Evolutionary conservation across 2,888 invertebrate species (phyloP).

Genomic region (Isoperla grammatica): DNA sequence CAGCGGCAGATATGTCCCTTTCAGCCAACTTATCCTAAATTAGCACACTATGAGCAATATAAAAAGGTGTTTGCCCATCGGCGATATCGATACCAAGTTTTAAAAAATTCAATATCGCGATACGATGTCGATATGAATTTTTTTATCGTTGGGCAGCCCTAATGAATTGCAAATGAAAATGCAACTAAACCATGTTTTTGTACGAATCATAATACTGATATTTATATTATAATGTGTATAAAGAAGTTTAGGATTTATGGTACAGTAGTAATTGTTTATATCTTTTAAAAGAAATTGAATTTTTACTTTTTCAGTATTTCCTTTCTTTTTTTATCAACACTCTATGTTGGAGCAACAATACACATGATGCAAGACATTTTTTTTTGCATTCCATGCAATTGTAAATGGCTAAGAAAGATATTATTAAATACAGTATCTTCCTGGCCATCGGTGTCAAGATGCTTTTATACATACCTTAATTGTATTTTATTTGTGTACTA

Average conservation of each 20-base stretch:
- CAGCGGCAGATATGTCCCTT: too few species aligned
- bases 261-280: background rate
- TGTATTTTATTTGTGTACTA: too few species aligned
- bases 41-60: too few species aligned
- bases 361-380: background rate
- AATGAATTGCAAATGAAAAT: conserved; percentile 10
- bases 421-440: too few species aligned
- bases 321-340: background rate
- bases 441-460: too few species aligned
- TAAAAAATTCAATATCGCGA: too few species aligned
- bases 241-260: background rate
- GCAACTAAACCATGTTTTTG: conserved; percentile 6
- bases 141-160: too few species aligned
- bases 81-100: too few species aligned
- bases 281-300: background rate
- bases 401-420: background rate
- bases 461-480: too few species aligned
- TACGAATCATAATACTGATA: background rate
- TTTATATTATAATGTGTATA: background rate
- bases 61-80: too few species aligned
- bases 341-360: background rate
- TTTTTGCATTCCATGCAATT: conserved; percentile 4
- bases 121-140: too few species aligned
- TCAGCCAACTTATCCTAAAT: too few species aligned
- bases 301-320: background rate